These are phyloP conservation scores for Hassar affinis DNA, from an alignment of 2,113 vertebrate species.

Conservation along the genomic window DNA sequence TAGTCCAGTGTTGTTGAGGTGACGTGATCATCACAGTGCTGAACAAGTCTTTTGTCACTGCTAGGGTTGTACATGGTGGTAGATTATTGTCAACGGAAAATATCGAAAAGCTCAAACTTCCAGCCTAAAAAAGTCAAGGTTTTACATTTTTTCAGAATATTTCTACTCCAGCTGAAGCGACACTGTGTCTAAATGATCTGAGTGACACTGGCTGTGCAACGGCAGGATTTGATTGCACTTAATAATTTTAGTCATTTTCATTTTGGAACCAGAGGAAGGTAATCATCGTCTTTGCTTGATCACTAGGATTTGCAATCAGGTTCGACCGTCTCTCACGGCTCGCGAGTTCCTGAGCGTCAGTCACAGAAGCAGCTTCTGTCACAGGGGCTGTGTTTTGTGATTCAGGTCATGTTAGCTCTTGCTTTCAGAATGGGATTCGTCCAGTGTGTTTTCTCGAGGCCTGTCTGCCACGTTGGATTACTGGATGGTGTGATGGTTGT, in stretches of 20 bases:
- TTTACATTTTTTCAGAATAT: no score
- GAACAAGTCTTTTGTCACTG: not conserved
- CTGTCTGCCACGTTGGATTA: constrained; percentile 33
- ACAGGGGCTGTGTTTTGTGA: not conserved
- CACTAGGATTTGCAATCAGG: not conserved
- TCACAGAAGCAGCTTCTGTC: not conserved
- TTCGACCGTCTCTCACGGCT: not conserved
- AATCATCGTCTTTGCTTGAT: not conserved
- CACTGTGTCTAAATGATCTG: no score
- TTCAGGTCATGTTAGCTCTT: constrained; percentile 15
- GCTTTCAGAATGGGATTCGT: constrained; percentile 22
- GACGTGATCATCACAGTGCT: not conserved
- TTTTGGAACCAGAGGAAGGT: not conserved
- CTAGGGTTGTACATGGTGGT: not conserved
- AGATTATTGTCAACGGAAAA: not conserved
- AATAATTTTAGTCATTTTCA: not conserved
- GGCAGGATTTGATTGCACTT: no score
- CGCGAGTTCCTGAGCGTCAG: no score
- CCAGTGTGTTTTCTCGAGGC: constrained; percentile 35
- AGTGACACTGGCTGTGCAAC: no score
- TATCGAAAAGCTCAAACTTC: not conserved
- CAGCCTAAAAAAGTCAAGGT: no score
- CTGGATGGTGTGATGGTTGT: constrained; percentile 35
- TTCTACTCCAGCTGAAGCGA: no score
- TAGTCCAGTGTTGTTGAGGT: not conserved